These are phyloP conservation scores for Beris chalybata DNA, from an alignment of 2,888 invertebrate species.

Conservation along the genomic window DNA sequence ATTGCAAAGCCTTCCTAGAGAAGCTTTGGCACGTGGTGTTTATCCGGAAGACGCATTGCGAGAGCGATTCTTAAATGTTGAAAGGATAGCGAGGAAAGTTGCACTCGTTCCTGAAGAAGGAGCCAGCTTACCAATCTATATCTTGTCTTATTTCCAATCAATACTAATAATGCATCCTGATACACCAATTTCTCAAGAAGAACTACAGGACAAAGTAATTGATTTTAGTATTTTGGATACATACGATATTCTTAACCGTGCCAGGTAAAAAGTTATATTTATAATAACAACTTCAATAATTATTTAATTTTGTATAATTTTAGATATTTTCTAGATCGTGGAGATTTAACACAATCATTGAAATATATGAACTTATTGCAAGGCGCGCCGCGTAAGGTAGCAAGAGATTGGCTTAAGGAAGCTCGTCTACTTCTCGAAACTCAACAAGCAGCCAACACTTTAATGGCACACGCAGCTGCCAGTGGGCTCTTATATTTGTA, in stretches of 20 bases:
- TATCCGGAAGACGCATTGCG: constrained; percentile 84
- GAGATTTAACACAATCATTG: constrained; percentile 83
- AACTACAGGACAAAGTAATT: constrained; percentile 71
- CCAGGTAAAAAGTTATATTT: constrained; percentile 63
- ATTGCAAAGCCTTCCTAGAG: constrained; percentile 74
- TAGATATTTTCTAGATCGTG: constrained; percentile 84
- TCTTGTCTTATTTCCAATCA: constrained; percentile 90
- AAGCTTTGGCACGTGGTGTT: constrained; percentile 79
- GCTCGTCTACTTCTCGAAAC: constrained; percentile 82
- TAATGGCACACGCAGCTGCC: constrained; percentile 87
- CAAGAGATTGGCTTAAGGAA: constrained; percentile 85
- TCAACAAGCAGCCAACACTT: constrained; percentile 84
- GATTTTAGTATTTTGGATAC: constrained; percentile 78
- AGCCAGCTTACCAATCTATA: constrained; percentile 79
- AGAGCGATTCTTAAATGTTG: constrained; percentile 81
- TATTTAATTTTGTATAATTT: constrained; percentile 34
- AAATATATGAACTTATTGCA: constrained; percentile 83
- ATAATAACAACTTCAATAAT: not conserved
- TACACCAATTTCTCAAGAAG: constrained; percentile 71
- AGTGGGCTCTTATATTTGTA: constrained; percentile 58
- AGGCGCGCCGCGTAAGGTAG: constrained; percentile 85
- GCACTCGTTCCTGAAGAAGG: constrained; percentile 87
- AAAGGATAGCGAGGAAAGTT: constrained; percentile 77
- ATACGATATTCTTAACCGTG: constrained; percentile 86
- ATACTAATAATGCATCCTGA: constrained; percentile 71